Evolutionary conservation across 2,888 invertebrate species (phyloP).

Genomic region (Tenthredo scrophulariae): DNA sequence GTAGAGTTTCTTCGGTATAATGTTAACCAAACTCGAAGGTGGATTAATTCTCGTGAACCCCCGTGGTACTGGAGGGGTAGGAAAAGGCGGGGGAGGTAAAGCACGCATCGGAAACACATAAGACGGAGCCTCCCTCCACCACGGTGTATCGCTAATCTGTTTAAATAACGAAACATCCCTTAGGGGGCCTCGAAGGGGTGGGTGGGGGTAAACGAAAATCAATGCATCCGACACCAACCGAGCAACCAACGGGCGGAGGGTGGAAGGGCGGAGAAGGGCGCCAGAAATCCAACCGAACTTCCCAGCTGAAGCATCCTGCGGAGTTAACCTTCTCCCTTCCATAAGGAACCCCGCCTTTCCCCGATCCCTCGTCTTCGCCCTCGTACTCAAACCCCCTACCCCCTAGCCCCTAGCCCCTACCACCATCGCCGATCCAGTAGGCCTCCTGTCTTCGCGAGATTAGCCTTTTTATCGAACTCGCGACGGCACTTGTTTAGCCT

Average conservation of each 20-base stretch:
- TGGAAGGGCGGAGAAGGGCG: slow-evolving; percentile 2
- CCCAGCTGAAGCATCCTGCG: slow-evolving; percentile 38
- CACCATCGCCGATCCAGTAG: slow-evolving; percentile 14
- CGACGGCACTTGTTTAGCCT: slow-evolving; percentile 55
- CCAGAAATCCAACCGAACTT: slow-evolving; percentile 46
- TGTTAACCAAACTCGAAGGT: slow-evolving; percentile 64
- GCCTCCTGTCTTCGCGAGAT: slow-evolving; percentile 54
- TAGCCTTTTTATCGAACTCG: slow-evolving; percentile 54
- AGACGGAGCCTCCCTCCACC: slow-evolving; percentile 70
- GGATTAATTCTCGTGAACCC: slow-evolving; percentile 71
- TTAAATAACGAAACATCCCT: slow-evolving; percentile 77
- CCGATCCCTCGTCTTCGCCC: slow-evolving; percentile 29
- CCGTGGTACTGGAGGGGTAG: not conserved
- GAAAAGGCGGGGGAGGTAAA: slow-evolving; percentile 24
- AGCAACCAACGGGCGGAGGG: slow-evolving; percentile 56
- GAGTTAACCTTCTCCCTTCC: slow-evolving; percentile 44
- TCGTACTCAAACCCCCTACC: not conserved
- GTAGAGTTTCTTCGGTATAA: slow-evolving; percentile 41
- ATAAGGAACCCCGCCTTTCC: not conserved
- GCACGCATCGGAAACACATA: slow-evolving; percentile 74
- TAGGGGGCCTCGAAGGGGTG: slow-evolving; percentile 61
- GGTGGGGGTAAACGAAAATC: slow-evolving; percentile 76
- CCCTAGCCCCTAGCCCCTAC: not conserved
- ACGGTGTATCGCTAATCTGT: slow-evolving; percentile 76
- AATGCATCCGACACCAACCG: slow-evolving; percentile 69